Evolutionary conservation across 2,888 invertebrate genomes (phyloP), one percentile per base, ranked within the genome.

Genomic region (Eudemis profundana): DNA sequence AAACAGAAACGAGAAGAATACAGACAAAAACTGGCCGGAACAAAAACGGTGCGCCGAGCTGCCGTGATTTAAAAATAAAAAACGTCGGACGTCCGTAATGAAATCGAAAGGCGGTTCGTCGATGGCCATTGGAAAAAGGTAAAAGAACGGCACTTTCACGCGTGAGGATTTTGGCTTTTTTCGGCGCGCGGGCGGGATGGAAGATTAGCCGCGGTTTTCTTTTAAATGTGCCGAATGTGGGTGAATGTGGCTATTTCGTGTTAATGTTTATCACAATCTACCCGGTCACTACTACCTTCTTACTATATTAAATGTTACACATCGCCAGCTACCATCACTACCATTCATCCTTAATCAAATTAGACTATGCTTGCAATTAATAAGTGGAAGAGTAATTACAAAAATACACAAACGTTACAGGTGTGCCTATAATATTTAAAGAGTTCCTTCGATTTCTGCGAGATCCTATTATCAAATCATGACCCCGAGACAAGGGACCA

Each of bases 101-200:
- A 92, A 92, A 92, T 91, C 91, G 92, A 92, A 92, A 92, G 92
- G 92, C 84, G 89, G 90, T 90, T 89, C 89, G 90, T 91, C 91
- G 91, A 92, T 92, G 85, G 85, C 90, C 85, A 85, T 82, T 86
- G 89, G 88, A 86, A 91, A 92, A 92, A 90, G 78, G 87, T 88
- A 90, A 91, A 91, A 90, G 89, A 87, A 87, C 75, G 75, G 75
- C 90, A 92, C 92, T 92, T 92, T 92, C 91, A 84, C 91, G 90
- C 88, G 90, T 87, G 89, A 89, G 90, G 86, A 86, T 90, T 89
- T 88, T 83, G 86, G 83, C 82, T 83, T 87, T 90, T 90, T 89
- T 69, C 56, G 59, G 51, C 23, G 40, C 2, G 49, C 38, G 38
- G 15, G 23, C 36, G 57, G 51, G 51, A 21, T 42, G 38, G 27